A percentile compares a stretch with the other conserved stretches of the same genome.
These are phyloP conservation scores for Carduelis carduelis DNA, from an alignment of 2,797 vertebrate species.

Conservation along the genomic window DNA sequence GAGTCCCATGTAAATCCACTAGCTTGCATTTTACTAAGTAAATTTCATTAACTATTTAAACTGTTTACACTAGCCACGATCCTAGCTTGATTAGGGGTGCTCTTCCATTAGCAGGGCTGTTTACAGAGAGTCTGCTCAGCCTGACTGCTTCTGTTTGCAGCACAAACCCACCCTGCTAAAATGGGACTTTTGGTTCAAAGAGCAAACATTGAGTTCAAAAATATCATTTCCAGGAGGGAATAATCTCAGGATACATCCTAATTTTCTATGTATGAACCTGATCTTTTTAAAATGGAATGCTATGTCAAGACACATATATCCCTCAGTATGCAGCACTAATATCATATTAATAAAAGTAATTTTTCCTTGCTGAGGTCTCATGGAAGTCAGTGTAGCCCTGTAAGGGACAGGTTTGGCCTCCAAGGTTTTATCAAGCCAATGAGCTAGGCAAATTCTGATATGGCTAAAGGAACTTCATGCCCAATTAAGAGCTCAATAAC, in stretches of 20 bases:
- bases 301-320: neutral
- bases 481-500: slow-evolving; percentile 14
- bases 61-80: neutral
- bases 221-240: neutral
- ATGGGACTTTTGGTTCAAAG: neutral
- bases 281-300: neutral
- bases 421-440: slow-evolving; percentile 3
- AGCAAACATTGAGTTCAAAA: neutral
- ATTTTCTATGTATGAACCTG: neutral
- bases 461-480: neutral
- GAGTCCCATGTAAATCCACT: neutral
- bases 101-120: neutral
- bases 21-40: neutral
- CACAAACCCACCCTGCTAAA: neutral
- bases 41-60: slow-evolving; percentile 3
- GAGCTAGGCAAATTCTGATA: slow-evolving; percentile 26
- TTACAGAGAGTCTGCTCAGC: neutral
- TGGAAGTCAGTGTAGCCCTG: neutral
- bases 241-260: neutral
- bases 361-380: neutral
- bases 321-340: neutral
- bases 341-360: neutral
- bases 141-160: neutral
- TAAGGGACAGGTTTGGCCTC: neutral
- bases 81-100: neutral